phyloP scores from a whole-genome alignment of 2,797 vertebrate species.

The Furcifer pardalis region DNA sequence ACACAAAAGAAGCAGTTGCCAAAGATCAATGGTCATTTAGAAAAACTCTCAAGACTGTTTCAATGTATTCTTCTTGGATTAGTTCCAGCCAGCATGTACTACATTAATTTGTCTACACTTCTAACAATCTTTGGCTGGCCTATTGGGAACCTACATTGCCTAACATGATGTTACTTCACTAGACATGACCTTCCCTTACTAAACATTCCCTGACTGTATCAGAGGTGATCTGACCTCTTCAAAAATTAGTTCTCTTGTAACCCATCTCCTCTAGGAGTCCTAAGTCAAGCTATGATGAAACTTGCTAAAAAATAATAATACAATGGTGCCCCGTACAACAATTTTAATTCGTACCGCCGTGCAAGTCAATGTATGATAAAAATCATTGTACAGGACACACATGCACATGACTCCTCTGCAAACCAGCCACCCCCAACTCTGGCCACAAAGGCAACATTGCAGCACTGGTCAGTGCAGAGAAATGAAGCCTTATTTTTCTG shows the following conservation, averaged over 20 bases:
- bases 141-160: not conserved
- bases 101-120: not conserved
- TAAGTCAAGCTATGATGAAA: not conserved
- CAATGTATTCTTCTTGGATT: not conserved
- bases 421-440: no score
- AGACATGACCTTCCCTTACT: not conserved
- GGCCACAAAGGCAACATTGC: no score
- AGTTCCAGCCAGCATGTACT: not conserved
- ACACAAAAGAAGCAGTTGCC: not conserved
- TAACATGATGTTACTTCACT: not conserved
- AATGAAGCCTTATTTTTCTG: no score
- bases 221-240: no score
- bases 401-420: no score
- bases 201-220: not conserved
- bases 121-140: not conserved
- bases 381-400: no score
- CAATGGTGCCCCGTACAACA: no score
- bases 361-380: no score
- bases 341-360: no score
- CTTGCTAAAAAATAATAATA: not conserved
- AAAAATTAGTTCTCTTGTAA: no score
- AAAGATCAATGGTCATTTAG: not conserved
- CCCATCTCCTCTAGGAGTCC: no score
- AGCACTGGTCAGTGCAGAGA: no score
- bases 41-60: not conserved